Conservation (phyloP, 2,888 invertebrate genomes). For the Meiosimyza decipiens region DNA sequence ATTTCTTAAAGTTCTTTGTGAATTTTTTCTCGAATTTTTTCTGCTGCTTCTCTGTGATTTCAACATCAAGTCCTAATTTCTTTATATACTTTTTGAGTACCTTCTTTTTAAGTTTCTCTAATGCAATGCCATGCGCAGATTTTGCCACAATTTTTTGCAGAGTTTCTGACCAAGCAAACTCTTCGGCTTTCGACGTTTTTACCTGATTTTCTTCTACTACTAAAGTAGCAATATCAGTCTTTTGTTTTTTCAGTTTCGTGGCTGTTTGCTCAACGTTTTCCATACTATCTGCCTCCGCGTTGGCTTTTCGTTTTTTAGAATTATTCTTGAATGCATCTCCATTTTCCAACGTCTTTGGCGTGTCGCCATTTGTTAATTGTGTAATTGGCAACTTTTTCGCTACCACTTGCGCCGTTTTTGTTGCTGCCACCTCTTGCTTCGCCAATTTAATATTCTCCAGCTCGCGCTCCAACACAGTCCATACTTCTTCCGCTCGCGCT, state of each 20-base stretch:
- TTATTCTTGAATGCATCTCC: constrained; percentile 22
- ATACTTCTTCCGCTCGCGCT: constrained; percentile 77
- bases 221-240: neutral
- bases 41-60: constrained; percentile 65
- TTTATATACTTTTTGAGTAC: constrained; percentile 73
- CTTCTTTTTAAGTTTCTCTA: constrained; percentile 82
- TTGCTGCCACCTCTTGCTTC: constrained; percentile 49
- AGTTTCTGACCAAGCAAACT: constrained; percentile 55
- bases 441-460: constrained; percentile 65
- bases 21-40: constrained; percentile 78
- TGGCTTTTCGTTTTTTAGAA: constrained; percentile 36
- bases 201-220: constrained; percentile 6
- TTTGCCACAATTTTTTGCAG: constrained; percentile 54
- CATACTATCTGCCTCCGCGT: neutral
- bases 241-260: constrained; percentile 9
- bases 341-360: neutral
- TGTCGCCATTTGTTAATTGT: neutral
- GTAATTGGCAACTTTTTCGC: constrained; percentile 25
- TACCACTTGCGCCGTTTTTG: constrained; percentile 45
- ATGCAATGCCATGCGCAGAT: constrained; percentile 72
- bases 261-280: constrained; percentile 12
- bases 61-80: constrained; percentile 61
- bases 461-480: constrained; percentile 71
- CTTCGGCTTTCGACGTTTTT: neutral
- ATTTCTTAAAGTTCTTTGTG: constrained; percentile 77